Conservation (phyloP, 1,140 invertebrate species). For the Amyelois transitella region DNA sequence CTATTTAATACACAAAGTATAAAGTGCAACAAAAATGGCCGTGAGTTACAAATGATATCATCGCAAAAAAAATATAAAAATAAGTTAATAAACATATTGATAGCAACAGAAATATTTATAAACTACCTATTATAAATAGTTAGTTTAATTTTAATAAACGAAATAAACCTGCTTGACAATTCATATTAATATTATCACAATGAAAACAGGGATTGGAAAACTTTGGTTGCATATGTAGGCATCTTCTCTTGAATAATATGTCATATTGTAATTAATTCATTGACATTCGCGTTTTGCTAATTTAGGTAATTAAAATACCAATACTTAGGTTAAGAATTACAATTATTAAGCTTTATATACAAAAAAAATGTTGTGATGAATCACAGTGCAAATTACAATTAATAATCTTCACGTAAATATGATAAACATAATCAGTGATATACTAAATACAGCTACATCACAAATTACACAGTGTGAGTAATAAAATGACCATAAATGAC, state of each 20-base stretch:
- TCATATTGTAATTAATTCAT: no score
- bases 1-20: not conserved
- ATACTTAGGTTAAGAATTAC: no score
- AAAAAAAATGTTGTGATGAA: not conserved
- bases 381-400: not conserved
- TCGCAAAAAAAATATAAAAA: not conserved
- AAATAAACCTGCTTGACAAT: not conserved
- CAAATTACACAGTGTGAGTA: not conserved
- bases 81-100: not conserved
- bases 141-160: not conserved
- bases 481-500: not conserved
- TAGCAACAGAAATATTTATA: conserved; percentile 2
- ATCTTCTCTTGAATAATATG: no score
- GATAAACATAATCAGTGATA: not conserved
- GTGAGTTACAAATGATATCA: not conserved
- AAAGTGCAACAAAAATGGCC: not conserved
- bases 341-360: not conserved
- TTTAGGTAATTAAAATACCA: not conserved
- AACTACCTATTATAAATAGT: not conserved
- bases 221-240: no score
- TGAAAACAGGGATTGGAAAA: not conserved
- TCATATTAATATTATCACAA: not conserved
- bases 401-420: not conserved
- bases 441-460: not conserved
- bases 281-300: no score